Base-by-base conservation (phyloP, 2,113 vertebrate species). In the Ceratotherium simum region DNA sequence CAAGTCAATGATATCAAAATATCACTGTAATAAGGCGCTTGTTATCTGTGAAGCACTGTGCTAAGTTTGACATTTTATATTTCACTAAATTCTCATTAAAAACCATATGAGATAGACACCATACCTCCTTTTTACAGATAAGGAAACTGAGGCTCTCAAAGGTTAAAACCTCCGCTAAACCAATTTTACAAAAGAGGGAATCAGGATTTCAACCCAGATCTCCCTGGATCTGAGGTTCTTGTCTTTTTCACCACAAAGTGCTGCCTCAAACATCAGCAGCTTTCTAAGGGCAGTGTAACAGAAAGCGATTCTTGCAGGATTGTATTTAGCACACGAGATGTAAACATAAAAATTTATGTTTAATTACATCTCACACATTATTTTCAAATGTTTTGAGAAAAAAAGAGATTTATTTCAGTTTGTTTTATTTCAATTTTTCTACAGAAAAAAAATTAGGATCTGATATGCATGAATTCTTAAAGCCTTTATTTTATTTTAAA, bases 331-430 rank as follows among this genome's bases (percentile, higher is more conserved):
- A 95, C 33, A 78, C 12, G 4, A 92, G 78, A 51, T 58, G 3
- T 87, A 95, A 91, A 93, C 46, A 90, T 79, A 82, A 10, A 94
- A 46, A 17, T 69, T 81, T 79, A 65, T 58, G 21, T 91, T 92
- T 95, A 91, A 97, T 83, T 94, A 95, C 11, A 84, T 69, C 17
- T 90, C 85, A 78, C 36, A 54, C 3, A 83, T 88, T 91, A 91
- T 94, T 97, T 96, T 91, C 91, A 95, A 91, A 81, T 78, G 51
- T 82, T 90, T 75, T 80, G 21, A 80, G 95, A 97, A 75, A 60
- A 87, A 90, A 80, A 86, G 0, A 2, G 6, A 10, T 84, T 96
- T 7, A 17, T 36, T 92, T 94, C 18, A 83, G 62, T 79, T 54
- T 95, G 39, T 27, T 70, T 69, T 21, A 62, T 80, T 96, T 78